Percentiles rank a stretch among this genome's conserved stretches.
Evolutionary conservation across 2,888 invertebrate genomes (phyloP).

Genomic region (Drosophila neonasuta): DNA sequence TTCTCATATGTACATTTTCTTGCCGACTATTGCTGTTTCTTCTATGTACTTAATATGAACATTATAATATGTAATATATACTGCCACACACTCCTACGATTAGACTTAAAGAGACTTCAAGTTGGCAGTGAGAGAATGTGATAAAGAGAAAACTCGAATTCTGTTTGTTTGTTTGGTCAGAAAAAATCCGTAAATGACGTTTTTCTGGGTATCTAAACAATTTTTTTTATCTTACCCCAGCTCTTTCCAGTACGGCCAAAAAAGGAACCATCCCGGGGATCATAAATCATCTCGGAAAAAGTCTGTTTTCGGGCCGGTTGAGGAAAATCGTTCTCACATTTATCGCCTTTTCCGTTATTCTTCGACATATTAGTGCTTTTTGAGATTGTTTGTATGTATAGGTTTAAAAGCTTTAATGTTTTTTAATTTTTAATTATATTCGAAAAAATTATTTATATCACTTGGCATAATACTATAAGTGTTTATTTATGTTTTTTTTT

Average conservation of each 20-base stretch:
- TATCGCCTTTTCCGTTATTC: slow-evolving; percentile 70
- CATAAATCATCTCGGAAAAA: slow-evolving; percentile 73
- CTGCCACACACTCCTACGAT: no score
- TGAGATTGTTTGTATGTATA: slow-evolving; percentile 5
- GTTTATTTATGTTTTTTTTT: not conserved
- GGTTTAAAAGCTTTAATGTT: not conserved
- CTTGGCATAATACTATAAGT: no score
- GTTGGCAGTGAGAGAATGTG: no score
- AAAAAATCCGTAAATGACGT: no score
- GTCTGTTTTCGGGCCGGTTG: slow-evolving; percentile 74
- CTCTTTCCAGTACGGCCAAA: slow-evolving; percentile 79
- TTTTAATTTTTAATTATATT: not conserved
- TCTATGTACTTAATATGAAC: no score
- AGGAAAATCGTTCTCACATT: slow-evolving; percentile 76
- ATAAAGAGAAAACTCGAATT: no score
- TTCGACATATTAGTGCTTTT: slow-evolving; percentile 71
- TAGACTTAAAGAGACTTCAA: no score
- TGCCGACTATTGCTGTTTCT: no score
- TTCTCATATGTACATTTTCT: no score
- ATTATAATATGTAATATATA: no score
- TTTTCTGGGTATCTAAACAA: not conserved
- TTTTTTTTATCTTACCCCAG: slow-evolving; percentile 78
- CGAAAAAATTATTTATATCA: no score
- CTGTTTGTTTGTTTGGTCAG: no score
- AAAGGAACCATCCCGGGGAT: slow-evolving; percentile 75